Conservation (phyloP, 2,888 invertebrate genomes). For the Apamea sordens region DNA sequence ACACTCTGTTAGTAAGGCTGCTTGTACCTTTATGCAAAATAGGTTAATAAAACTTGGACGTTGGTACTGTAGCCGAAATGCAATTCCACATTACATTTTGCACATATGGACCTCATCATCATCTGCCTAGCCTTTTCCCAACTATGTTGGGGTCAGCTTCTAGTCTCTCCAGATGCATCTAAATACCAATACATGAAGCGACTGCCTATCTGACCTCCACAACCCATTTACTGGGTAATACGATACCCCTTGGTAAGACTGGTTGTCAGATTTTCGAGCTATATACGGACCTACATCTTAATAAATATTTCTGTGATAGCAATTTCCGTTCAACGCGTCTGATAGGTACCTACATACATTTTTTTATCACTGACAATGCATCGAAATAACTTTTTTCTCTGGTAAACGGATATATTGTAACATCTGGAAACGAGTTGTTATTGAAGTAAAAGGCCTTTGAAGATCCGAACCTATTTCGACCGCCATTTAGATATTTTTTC, state of each 20-base stretch:
- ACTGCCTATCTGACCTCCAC: no score
- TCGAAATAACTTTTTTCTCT: slow-evolving; percentile 26
- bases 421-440: neutral
- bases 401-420: slow-evolving; percentile 13
- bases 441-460: neutral
- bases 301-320: slow-evolving; percentile 13
- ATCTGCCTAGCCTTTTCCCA: no score
- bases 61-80: neutral
- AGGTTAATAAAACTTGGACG: slow-evolving; percentile 39
- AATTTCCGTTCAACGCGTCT: slow-evolving; percentile 48
- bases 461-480: no score
- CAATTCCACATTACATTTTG: neutral
- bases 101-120: neutral
- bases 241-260: no score
- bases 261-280: no score
- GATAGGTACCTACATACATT: neutral
- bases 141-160: no score
- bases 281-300: neutral
- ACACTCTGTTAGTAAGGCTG: neutral
- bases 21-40: slow-evolving; percentile 34
- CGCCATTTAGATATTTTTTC: no score
- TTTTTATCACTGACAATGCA: slow-evolving; percentile 29
- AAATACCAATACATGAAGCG: no score
- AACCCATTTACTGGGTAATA: no score
- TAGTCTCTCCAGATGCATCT: no score